Evolutionary conservation across 2,113 vertebrate species (phyloP).

Genomic region (Cricetomys ansorgei): DNA sequence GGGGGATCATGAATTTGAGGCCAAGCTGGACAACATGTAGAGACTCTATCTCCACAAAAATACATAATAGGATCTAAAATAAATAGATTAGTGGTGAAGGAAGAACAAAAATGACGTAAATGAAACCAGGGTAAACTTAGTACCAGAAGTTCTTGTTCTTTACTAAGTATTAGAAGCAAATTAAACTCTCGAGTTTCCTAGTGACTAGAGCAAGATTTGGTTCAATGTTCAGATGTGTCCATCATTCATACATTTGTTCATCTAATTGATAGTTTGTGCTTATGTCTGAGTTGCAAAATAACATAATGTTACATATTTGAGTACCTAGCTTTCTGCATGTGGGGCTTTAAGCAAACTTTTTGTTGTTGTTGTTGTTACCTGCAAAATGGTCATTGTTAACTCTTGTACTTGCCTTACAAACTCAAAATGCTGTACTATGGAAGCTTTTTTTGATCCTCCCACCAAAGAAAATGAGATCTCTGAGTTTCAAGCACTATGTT

Average conservation of each 20-base stretch:
- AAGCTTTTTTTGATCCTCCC: constrained; percentile 27
- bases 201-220: constrained; percentile 1
- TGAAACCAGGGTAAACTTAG: constrained; percentile 26
- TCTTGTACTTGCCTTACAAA: background rate
- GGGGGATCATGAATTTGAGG: background rate
- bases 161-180: constrained; percentile 13
- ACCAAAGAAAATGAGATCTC: constrained; percentile 22
- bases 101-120: background rate
- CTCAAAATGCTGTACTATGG: background rate
- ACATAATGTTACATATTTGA: background rate
- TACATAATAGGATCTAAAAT: background rate
- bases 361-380: background rate
- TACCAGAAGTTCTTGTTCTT: constrained; percentile 19
- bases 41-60: background rate
- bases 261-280: constrained; percentile 21
- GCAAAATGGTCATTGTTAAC: constrained; percentile 29
- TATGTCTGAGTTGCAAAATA: background rate
- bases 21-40: background rate
- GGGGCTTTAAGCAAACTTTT: constrained; percentile 9
- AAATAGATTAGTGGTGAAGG: constrained; percentile 9
- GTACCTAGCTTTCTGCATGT: background rate
- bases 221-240: background rate
- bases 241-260: constrained; percentile 19
- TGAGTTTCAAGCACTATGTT: constrained; percentile 28
- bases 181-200: background rate